Conservation (phyloP, 2,888 invertebrate species). For the Lutraria lutraria region DNA sequence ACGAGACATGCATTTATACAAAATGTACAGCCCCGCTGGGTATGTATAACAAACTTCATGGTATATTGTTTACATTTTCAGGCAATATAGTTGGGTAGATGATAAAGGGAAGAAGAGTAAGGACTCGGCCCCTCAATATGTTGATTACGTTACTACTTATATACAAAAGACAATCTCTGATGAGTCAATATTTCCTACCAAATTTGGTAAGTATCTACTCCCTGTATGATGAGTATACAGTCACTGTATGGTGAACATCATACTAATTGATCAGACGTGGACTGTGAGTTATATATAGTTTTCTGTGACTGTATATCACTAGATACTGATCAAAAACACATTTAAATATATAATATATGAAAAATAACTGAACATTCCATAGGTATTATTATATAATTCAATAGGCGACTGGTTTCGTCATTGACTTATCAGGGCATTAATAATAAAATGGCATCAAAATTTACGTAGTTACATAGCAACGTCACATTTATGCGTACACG, state of each 20-base stretch:
- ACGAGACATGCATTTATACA: too few relatives aligned
- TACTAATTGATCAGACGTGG: background rate
- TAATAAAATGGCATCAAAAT: too few relatives aligned
- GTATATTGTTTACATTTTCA: conserved; percentile 87
- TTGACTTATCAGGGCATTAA: too few relatives aligned
- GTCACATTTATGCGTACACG: too few relatives aligned
- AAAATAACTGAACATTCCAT: too few relatives aligned
- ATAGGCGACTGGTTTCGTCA: too few relatives aligned
- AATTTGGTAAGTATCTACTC: conserved; percentile 92
- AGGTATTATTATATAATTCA: too few relatives aligned
- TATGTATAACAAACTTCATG: background rate
- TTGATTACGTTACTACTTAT: conserved; percentile 99
- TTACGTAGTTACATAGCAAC: too few relatives aligned
- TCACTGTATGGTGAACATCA: background rate
- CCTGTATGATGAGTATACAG: background rate
- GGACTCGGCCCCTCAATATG: conserved; percentile 98
- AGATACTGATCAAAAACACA: too few relatives aligned
- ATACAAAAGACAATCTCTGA: conserved; percentile 98
- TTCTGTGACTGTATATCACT: too few relatives aligned
- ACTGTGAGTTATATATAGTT: background rate
- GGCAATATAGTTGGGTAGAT: conserved; percentile 99
- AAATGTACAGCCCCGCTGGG: too few relatives aligned
- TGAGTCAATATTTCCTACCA: conserved; percentile 98
- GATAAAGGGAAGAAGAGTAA: conserved; percentile 99
- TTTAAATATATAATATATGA: too few relatives aligned